These are phyloP conservation scores for Ericerus pela DNA, from an alignment of 1,140 invertebrate genomes.

Conservation along the genomic window DNA sequence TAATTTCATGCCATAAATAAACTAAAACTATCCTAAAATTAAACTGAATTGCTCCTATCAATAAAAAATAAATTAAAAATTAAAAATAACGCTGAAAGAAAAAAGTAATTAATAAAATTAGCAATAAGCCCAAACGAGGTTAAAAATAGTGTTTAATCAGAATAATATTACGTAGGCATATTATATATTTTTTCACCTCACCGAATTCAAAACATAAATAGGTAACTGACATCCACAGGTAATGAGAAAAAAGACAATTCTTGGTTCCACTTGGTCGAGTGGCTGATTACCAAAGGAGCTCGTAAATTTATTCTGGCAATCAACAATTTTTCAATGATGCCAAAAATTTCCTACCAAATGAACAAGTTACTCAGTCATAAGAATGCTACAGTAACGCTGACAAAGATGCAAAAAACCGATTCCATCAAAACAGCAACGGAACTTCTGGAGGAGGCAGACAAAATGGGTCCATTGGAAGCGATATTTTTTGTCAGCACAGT, in stretches of 20 bases:
- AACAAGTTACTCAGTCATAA: neutral
- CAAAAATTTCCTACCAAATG: neutral
- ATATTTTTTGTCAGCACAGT: no score
- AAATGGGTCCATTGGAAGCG: neutral
- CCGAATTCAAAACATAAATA: neutral
- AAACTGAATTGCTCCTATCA: no score
- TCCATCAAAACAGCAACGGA: neutral
- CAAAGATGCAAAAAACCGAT: neutral
- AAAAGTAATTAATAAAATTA: no score
- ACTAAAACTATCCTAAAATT: no score
- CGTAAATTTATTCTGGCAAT: slow-evolving; percentile 17
- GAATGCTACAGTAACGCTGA: neutral
- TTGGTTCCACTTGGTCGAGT: slow-evolving; percentile 21
- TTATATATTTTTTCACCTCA: neutral
- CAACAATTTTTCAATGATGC: slow-evolving; percentile 14
- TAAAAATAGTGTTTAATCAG: neutral
- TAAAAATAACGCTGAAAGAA: no score
- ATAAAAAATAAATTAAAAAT: no score
- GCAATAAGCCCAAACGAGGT: no score
- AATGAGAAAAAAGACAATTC: slow-evolving; percentile 8
- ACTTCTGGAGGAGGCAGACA: neutral
- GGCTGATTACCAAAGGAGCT: slow-evolving; percentile 19
- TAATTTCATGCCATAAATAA: no score
- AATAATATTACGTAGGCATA: neutral
- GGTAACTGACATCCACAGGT: neutral